Evolutionary conservation across 2,888 invertebrate species (phyloP), one percentile per base, ranked within the genome.

Genomic region (Monoplex corrugatus): DNA sequence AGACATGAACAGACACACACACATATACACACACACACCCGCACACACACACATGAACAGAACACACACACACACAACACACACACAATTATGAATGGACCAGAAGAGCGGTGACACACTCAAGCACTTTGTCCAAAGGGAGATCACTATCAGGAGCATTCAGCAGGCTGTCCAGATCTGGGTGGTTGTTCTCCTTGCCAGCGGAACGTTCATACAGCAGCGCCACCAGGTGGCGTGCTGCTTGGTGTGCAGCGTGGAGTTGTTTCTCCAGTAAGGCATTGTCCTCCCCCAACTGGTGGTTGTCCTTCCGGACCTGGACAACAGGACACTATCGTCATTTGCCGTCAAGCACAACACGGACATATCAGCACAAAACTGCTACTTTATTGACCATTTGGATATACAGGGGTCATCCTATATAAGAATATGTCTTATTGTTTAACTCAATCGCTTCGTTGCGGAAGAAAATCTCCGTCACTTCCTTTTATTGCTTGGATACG

Each of bases 191-290:
- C 8, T 86, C 44, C 0, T 68, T 43, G 23, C 40, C 43, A 43
- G 68, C 43, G 28, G 40, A 32, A 13, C 68, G 68, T 68, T 43
- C 68, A n/a, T 28, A 68, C 68, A 86, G 68, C 43, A 68, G 38
- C 3, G 43, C 68, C 40, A 44, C 63, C 86, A 68, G 19, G 23
- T 86, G 32, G 1, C 68, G 63, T 10, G 68, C 86, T 8, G 68
- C 68, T n/a, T 43, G 43, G 10, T 68, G 63, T 0, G 68, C 86
- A 0, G 43, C 68, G 16, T 68, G 86, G n/a, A 68, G 43, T 68
- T 86, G 86, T 43, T 86, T 63, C 86, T 86, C 40, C 68, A 86
- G 86, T 32, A n/a, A 19, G 68, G 86, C 28, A 43, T 86, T 86
- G 28, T 86, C 86, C 32, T 68, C 86, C 10, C 68, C 40, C 43